Conservation (phyloP, 2,113 vertebrate species). For the Brachypodius melanocephalos region DNA sequence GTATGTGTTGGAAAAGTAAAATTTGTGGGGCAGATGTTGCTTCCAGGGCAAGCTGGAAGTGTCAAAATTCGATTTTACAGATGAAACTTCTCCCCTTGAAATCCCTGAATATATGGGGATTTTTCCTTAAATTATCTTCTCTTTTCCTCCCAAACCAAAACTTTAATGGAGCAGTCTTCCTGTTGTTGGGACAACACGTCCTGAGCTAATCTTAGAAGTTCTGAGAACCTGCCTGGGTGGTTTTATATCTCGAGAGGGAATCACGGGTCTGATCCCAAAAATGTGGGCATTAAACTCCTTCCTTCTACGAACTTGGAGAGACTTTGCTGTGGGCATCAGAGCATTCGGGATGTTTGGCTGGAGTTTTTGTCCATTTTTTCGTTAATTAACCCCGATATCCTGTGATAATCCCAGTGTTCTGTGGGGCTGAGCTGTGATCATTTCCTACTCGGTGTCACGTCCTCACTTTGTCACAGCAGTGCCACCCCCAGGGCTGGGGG, state of each 20-base stretch:
- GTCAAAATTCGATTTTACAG: not conserved
- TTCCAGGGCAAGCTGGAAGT: not conserved
- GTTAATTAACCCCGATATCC: fast-evolving
- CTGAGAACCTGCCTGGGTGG: not conserved
- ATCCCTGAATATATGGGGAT: not conserved
- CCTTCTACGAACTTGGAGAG: not conserved
- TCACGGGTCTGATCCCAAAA: not conserved
- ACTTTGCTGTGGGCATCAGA: fast-evolving
- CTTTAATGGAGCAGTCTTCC: not conserved
- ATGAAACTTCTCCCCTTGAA: not conserved
- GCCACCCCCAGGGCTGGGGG: not conserved
- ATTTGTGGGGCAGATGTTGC: fast-evolving
- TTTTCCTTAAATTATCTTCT: not conserved
- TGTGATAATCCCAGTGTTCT: fast-evolving
- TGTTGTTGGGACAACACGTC: not conserved
- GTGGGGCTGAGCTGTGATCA: not conserved
- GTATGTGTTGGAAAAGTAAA: not conserved
- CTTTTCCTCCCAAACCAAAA: not conserved
- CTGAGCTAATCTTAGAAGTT: not conserved
- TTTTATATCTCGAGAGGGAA: not conserved
- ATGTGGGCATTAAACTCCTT: not conserved
- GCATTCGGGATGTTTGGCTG: fast-evolving
- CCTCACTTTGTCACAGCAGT: fast-evolving
- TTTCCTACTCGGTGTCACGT: not conserved
- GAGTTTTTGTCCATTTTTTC: not conserved